Conservation (phyloP, 1,140 invertebrate species). For the Drosophila quadrilineata region DNA sequence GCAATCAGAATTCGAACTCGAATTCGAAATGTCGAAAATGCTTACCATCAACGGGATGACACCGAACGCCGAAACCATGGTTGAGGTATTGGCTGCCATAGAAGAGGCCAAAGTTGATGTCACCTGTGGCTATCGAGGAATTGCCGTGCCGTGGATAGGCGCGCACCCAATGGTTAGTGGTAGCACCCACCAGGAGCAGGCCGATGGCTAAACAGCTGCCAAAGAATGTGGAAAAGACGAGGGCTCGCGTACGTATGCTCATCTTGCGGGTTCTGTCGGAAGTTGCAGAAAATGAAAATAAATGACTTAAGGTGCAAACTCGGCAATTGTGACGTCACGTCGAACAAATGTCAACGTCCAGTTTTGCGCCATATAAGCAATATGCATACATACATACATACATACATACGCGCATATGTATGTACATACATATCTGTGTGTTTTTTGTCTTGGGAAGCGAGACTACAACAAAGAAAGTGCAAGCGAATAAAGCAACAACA, state of each 20-base stretch:
- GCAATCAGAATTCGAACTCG: not conserved
- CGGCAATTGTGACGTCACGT: not conserved
- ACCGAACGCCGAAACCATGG: conserved; percentile 90
- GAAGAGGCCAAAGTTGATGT: conserved; percentile 92
- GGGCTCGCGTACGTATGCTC: conserved; percentile 69
- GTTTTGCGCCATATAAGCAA: no score
- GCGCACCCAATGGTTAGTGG: conserved; percentile 94
- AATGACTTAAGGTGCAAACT: conserved; percentile 18
- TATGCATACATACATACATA: not conserved
- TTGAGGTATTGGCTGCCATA: conserved; percentile 92
- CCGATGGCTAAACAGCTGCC: conserved; percentile 91
- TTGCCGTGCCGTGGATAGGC: conserved; percentile 88
- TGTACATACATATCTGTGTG: no score
- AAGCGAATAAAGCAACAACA: conserved; percentile 17
- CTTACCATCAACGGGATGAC: conserved; percentile 71
- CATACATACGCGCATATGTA: not conserved
- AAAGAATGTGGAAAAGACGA: conserved; percentile 95
- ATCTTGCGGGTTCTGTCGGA: conserved; percentile 46
- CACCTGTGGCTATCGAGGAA: conserved; percentile 87
- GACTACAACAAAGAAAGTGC: conserved; percentile 35
- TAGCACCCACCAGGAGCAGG: conserved; percentile 90
- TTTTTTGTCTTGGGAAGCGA: not conserved
- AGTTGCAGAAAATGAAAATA: not conserved
- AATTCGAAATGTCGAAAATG: not conserved
- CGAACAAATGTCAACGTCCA: not conserved